phyloP scores from a whole-genome alignment of 2,888 invertebrate species.

The Linyphia triangularis region DNA sequence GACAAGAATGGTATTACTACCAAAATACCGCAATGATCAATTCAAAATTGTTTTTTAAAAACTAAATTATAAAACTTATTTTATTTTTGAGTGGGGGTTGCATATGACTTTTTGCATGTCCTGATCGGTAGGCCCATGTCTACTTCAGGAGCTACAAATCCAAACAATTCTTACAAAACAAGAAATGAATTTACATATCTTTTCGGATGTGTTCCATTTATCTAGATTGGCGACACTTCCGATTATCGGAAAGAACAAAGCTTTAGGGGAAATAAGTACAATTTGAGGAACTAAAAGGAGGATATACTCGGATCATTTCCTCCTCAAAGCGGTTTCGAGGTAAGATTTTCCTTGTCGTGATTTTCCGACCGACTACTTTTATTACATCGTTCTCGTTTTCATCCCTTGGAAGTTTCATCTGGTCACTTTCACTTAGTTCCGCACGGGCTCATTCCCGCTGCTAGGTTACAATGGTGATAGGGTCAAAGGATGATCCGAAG shows the following conservation, averaged over 20 bases:
- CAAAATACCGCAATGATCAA: too few species aligned
- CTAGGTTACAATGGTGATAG: not conserved
- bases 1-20: too few species aligned
- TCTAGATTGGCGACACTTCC: not conserved
- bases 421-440: conserved; percentile 64
- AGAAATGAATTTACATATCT: too few species aligned
- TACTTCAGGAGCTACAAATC: too few species aligned
- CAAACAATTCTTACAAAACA: too few species aligned
- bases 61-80: too few species aligned
- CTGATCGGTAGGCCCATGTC: too few species aligned
- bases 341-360: conserved; percentile 58
- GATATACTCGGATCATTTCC: conserved; percentile 55
- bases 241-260: conserved; percentile 38
- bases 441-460: conserved; percentile 22
- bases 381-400: conserved; percentile 56
- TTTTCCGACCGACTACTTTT: conserved; percentile 48
- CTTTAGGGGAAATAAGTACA: conserved; percentile 44
- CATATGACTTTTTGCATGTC: too few species aligned
- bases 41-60: too few species aligned
- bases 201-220: not conserved
- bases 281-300: conserved; percentile 47
- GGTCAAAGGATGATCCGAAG: conserved; percentile 5
- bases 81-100: too few species aligned
- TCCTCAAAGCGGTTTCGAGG: conserved; percentile 55
- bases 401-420: conserved; percentile 42